Base-by-base conservation (phyloP, 2,797 vertebrate species). In the Discoglossus pictus region DNA sequence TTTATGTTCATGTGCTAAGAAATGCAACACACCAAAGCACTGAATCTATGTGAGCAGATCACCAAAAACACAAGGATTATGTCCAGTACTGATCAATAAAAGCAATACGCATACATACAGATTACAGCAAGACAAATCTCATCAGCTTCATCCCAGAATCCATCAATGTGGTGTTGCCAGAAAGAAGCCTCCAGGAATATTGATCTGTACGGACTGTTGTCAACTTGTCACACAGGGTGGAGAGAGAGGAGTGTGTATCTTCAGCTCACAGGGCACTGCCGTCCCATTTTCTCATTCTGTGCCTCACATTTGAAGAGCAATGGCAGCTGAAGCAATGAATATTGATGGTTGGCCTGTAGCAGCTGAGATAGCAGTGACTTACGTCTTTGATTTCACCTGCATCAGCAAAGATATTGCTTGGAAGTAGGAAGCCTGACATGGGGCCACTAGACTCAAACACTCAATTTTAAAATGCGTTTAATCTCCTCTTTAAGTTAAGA, bases 331-430 rank as follows among this genome's bases (percentile, higher is more conserved):
- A 82, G 83, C 79, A 81, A 81, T 82, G 79, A 82, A 78, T 80
- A 81, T 82, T 79, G 81, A 81, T 76, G 79, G 79, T 65, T 72
- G 60, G 74, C 75, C 86, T 78, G 84, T 82, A 88, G 87, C 77
- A 86, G 88, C 85, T 90, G 80, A 80, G 75, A 85, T 80, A 82
- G 80, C 80, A 82, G 74, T 20, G 75, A 79, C 75, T n/a, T 34
- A 64, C 65, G 74, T 80, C 83, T 88, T 87, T 82, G 76, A 83
- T 93, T 92, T 91, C 90, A 89, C 85, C 84, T 85, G 82, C 83
- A 87, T 85, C 82, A 85, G 80, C 83, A 83, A 59, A 74, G 72
- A 17, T 12, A 25, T 21, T 54, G 62, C 66, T 72, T 65, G 40
- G 38, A 61, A 74, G 68, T 70, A 53, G 60, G 66, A 56, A 79